phyloP scores from a whole-genome alignment of 64 coral and sea anemone species.

The Montipora sp. region DNA sequence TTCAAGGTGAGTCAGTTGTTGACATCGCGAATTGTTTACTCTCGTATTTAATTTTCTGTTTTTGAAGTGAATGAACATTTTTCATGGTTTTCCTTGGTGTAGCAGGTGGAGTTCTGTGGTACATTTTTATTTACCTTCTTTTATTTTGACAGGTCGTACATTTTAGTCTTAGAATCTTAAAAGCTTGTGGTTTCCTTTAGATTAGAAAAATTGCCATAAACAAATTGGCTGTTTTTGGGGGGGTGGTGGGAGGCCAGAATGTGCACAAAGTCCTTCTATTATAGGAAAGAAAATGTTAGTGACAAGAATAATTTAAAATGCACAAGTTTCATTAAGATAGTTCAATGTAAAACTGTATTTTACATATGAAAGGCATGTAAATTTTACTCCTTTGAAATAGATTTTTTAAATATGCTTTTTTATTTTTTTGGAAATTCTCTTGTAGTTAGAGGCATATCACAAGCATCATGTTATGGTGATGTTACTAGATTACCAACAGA shows the following conservation, averaged over 20 bases:
- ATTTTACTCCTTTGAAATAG: too few relatives aligned
- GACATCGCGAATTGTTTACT: too few relatives aligned
- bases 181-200: not conserved
- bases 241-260: too few relatives aligned
- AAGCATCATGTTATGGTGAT: constrained; percentile 88
- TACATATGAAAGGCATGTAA: too few relatives aligned
- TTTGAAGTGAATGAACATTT: too few relatives aligned
- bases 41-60: too few relatives aligned
- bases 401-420: not conserved
- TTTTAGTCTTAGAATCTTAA: not conserved
- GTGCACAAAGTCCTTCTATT: too few relatives aligned
- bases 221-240: too few relatives aligned
- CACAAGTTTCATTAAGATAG: too few relatives aligned
- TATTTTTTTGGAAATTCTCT: not conserved
- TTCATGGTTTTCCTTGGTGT: not conserved
- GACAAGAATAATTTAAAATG: too few relatives aligned
- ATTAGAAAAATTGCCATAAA: not conserved
- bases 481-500: constrained; percentile 97
- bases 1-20: constrained; percentile 80
- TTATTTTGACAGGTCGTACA: not conserved
- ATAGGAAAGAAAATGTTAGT: too few relatives aligned
- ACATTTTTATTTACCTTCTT: not conserved
- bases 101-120: not conserved
- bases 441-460: constrained; percentile 92
- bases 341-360: too few relatives aligned